phyloP scores from a whole-genome alignment of 92 coral and sea anemone species.

The Porites cylindrica region DNA sequence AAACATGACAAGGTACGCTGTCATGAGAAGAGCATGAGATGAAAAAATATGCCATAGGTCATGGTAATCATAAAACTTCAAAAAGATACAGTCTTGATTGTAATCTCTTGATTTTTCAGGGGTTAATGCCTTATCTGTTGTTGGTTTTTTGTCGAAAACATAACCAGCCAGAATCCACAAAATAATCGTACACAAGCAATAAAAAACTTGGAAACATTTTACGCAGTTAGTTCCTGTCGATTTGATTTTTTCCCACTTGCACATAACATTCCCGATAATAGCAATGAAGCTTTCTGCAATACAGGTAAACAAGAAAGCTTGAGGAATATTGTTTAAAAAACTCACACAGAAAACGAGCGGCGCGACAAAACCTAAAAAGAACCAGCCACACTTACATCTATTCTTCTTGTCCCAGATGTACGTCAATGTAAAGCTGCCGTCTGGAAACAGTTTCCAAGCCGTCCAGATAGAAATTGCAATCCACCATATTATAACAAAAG shows the following conservation, averaged over 20 bases:
- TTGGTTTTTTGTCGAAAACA: conserved; percentile 61
- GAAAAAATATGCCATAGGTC: conserved; percentile 95
- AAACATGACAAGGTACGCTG: conserved; percentile 80
- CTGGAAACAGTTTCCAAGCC: conserved; percentile 29
- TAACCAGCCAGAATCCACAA: conserved; percentile 59
- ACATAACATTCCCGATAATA: conserved; percentile 52
- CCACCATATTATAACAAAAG: conserved; percentile 67
- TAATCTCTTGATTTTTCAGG: conserved; percentile 82
- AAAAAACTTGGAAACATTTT: conserved; percentile 54
- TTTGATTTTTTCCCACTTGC: neutral
- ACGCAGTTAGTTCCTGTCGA: neutral
- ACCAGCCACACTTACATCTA: neutral
- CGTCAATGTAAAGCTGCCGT: neutral
- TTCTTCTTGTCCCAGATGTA: conserved; percentile 7
- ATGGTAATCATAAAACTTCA: conserved; percentile 76
- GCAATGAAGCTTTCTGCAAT: conserved; percentile 58
- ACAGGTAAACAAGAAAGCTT: conserved; percentile 70
- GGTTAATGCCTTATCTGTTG: conserved; percentile 67
- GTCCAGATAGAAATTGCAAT: conserved; percentile 73
- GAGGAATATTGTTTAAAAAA: conserved; percentile 57
- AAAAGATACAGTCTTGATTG: conserved; percentile 70
- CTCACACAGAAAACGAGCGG: conserved; percentile 47
- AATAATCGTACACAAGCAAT: conserved; percentile 41
- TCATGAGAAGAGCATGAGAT: conserved; percentile 84
- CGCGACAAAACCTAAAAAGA: neutral